These are phyloP conservation scores for Unio delphinus DNA, from an alignment of 2,888 invertebrate genomes.

Conservation along the genomic window DNA sequence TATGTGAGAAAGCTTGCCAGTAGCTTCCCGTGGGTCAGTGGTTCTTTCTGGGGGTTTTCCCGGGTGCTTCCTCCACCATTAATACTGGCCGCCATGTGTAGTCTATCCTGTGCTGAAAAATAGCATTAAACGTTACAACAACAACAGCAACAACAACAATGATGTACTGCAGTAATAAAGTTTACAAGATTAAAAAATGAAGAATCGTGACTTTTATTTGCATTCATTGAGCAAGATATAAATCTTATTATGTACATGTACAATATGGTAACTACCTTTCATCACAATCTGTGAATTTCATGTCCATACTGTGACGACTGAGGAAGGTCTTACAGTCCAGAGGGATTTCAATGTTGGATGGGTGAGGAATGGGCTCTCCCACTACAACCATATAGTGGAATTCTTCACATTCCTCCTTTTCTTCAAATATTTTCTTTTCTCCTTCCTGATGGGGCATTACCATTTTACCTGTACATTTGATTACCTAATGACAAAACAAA, in stretches of 20 bases:
- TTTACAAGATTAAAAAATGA: too few species aligned
- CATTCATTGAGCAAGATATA: not conserved
- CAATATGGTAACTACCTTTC: conserved; percentile 80
- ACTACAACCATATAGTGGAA: conserved; percentile 78
- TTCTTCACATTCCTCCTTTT: conserved; percentile 17
- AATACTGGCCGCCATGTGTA: too few species aligned
- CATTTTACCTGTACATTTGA: conserved; percentile 86
- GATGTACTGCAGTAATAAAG: too few species aligned
- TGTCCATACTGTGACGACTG: conserved; percentile 91
- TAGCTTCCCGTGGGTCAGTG: too few species aligned
- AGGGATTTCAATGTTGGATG: conserved; percentile 92
- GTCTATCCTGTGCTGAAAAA: too few species aligned
- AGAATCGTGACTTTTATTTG: too few species aligned
- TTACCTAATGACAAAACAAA: conserved; percentile 78
- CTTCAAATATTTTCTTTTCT: conserved; percentile 9
- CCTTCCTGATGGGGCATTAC: conserved; percentile 44
- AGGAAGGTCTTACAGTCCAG: conserved; percentile 91
- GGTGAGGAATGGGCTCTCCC: conserved; percentile 88
- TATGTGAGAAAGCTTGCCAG: too few species aligned
- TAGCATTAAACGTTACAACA: too few species aligned
- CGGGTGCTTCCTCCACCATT: too few species aligned
- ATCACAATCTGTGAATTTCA: conserved; percentile 95
- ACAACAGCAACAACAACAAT: too few species aligned
- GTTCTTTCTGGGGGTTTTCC: too few species aligned
- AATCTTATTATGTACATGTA: not conserved